Percentiles rank a stretch among this genome's conserved stretches.
Conservation (phyloP, 2,888 invertebrate species). For the Ochropacha duplaris region DNA sequence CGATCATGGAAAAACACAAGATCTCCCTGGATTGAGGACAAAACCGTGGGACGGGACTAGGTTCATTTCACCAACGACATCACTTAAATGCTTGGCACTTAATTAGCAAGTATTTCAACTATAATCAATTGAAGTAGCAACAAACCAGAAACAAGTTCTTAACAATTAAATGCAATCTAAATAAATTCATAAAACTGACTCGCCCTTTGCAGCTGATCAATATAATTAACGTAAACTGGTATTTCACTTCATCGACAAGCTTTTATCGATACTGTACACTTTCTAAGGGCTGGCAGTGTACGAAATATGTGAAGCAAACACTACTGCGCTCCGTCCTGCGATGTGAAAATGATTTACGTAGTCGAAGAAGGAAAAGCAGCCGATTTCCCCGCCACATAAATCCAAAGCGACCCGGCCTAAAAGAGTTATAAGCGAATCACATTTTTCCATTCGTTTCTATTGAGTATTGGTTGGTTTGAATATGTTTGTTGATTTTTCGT, state of each 20-base stretch:
- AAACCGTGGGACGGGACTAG: too few species aligned
- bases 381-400: slow-evolving; percentile 62
- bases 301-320: slow-evolving; percentile 40
- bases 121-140: too few species aligned
- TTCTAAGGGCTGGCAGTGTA: slow-evolving; percentile 43
- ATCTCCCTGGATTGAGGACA: too few species aligned
- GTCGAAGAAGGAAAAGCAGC: slow-evolving; percentile 57
- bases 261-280: slow-evolving; percentile 35
- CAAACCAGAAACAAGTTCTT: background rate
- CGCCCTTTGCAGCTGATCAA: background rate
- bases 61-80: too few species aligned
- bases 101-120: background rate
- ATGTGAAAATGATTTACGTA: slow-evolving; percentile 75
- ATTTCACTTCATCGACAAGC: slow-evolving; percentile 27
- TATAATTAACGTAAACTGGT: slow-evolving; percentile 26
- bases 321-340: slow-evolving; percentile 23
- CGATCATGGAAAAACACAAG: too few species aligned
- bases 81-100: background rate
- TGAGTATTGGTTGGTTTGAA: slow-evolving; percentile 1
- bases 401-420: slow-evolving; percentile 42
- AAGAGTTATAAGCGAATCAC: slow-evolving; percentile 66
- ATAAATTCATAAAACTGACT: background rate
- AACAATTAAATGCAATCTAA: too few species aligned
- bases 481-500: slow-evolving; percentile 2
- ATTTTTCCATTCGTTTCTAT: slow-evolving; percentile 50